A percentile compares a stretch with the other conserved stretches of the same genome.
phyloP scores from a whole-genome alignment of 2,888 invertebrate species.

The Volucella inflata region DNA sequence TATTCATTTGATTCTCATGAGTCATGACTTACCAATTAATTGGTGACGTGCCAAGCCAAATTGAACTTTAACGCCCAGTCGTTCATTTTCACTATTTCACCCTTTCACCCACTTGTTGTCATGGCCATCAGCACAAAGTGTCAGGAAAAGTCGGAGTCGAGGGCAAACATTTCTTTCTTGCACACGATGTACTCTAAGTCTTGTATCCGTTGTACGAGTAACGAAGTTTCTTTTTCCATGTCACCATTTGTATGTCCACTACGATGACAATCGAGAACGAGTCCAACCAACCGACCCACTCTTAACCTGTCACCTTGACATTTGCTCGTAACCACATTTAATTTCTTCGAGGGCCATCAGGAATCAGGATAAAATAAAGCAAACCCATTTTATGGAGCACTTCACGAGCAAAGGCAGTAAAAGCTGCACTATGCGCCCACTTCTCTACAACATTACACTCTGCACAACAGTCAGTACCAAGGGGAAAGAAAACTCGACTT shows the following conservation, averaged over 20 bases:
- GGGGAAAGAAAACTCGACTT: slow-evolving; percentile 36
- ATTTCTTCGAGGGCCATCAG: slow-evolving; percentile 43
- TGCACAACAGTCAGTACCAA: slow-evolving; percentile 7
- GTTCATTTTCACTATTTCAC: too few relatives aligned
- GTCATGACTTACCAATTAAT: too few relatives aligned
- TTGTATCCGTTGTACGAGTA: too few relatives aligned
- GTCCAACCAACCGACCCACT: neutral
- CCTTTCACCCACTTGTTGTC: too few relatives aligned
- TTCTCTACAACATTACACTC: slow-evolving; percentile 27
- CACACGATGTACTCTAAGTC: too few relatives aligned
- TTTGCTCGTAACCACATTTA: slow-evolving; percentile 50
- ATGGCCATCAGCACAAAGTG: too few relatives aligned
- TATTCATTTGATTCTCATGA: too few relatives aligned
- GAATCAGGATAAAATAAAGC: slow-evolving; percentile 36
- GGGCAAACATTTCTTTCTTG: too few relatives aligned
- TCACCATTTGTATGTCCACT: neutral
- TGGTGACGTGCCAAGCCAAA: too few relatives aligned
- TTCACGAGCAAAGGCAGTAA: neutral
- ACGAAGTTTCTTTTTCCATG: too few relatives aligned
- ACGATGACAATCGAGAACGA: neutral
- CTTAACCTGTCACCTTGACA: slow-evolving; percentile 45
- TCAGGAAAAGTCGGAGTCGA: too few relatives aligned
- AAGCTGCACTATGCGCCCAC: neutral
- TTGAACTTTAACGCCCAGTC: too few relatives aligned
- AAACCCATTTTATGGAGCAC: slow-evolving; percentile 22